Evolutionary conservation across 2,888 invertebrate species (phyloP), one percentile per base, ranked within the genome.

Genomic region (Spodoptera picta): DNA sequence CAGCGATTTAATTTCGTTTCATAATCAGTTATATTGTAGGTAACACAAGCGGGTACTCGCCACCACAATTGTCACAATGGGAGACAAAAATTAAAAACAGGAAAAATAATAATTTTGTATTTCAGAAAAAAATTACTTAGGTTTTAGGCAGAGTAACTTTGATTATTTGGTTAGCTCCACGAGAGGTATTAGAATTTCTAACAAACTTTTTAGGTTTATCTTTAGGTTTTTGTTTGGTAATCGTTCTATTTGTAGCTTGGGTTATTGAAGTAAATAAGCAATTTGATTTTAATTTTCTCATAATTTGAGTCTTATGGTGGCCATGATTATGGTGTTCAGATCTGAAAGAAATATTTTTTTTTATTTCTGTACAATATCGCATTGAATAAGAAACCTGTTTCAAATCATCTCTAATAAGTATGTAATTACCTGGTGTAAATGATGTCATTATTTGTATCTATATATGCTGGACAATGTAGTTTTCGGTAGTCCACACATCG

Each of bases 401-500:
- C 2, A 5, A 6, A 36, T 36, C 36, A 36, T 9, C 6, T 6
- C 3, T 3, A 36, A 48, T 46, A 27, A 43, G 41, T 41, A n/a
- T 11, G 9, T 65, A 36, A 36, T 60, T 83, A 92, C 93, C 90
- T 90, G 36, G 68, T 66, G 2, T 79, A 64, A 51, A 92, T 85
- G 12, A 67, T 54, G 7, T 86, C 87, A 24, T 81, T 77, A 1
- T 71, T 51, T 1, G 89, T 92, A 63, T 92, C 91, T 31, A 92
- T 69, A 52, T 74, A 75, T 7, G 92, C 93, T 2, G 76, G 82
- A 68, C 93, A 93, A 4, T 67, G 81, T 12, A 59, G 46, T 48
- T 68, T 80, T 2, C 92, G 81, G 57, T 93, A 93, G 54, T 92
- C 88, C 2, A 89, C 75, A 62, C 93, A 93, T 51, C 93, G 80